A percentile compares a stretch with the other conserved stretches of the same genome.
Conservation (phyloP, 2,888 invertebrate species). For the Drosophila falleni region DNA sequence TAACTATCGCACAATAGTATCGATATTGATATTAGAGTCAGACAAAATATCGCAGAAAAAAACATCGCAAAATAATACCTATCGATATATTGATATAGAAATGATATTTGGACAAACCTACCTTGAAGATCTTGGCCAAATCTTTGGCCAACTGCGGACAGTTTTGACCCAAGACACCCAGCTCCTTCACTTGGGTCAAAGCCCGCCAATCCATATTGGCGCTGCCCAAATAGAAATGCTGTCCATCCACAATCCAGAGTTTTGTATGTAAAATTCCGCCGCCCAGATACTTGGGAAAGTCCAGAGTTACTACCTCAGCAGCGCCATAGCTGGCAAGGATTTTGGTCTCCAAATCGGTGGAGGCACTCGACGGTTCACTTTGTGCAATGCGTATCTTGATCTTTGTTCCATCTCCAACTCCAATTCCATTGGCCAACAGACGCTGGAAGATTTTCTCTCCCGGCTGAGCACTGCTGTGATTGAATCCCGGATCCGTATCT, state of each 20-base stretch:
- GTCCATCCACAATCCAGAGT: slow-evolving; percentile 95
- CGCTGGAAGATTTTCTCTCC: slow-evolving; percentile 95
- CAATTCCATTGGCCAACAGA: slow-evolving; percentile 87
- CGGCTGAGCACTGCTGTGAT: slow-evolving; percentile 90
- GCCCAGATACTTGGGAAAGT: slow-evolving; percentile 88
- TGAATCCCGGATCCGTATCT: slow-evolving; percentile 92
- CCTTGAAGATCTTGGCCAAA: slow-evolving; percentile 94
- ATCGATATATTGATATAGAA: no score
- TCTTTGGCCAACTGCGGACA: slow-evolving; percentile 84
- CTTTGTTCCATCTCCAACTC: slow-evolving; percentile 86
- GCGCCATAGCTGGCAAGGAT: slow-evolving; percentile 88
- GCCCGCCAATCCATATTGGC: slow-evolving; percentile 99
- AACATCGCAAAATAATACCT: no score
- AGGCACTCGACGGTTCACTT: slow-evolving; percentile 90
- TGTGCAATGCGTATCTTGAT: slow-evolving; percentile 93
- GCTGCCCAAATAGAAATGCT: slow-evolving; percentile 97
- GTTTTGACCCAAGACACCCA: slow-evolving; percentile 90
- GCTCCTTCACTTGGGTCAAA: slow-evolving; percentile 93
- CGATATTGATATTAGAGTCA: no score
- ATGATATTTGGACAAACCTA: no score
- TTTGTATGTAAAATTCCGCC: slow-evolving; percentile 97
- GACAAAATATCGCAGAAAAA: no score
- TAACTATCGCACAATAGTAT: no score
- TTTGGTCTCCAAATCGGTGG: slow-evolving; percentile 85
- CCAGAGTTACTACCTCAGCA: slow-evolving; percentile 85